These are phyloP conservation scores for Limanda limanda DNA, from an alignment of 2,113 vertebrate genomes.

Conservation along the genomic window DNA sequence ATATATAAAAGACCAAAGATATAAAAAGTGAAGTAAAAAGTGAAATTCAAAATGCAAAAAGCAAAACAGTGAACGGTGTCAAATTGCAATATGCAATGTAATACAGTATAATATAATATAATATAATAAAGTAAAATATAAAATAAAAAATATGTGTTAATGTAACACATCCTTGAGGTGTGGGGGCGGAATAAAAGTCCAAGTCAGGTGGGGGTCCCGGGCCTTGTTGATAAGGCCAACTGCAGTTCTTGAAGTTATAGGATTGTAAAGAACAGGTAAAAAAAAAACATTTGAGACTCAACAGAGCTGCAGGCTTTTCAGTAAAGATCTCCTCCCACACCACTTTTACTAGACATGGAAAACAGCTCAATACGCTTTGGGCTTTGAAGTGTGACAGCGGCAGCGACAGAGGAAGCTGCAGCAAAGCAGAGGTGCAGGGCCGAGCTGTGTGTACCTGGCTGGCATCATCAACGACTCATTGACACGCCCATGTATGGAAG, in stretches of 20 bases:
- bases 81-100: too few relatives aligned
- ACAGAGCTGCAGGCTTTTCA: slow-evolving; percentile 55
- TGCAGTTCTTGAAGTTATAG: slow-evolving; percentile 52
- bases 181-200: too few relatives aligned
- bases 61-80: too few relatives aligned
- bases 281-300: slow-evolving; percentile 53
- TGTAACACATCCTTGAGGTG: too few relatives aligned
- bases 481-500: slow-evolving; percentile 37
- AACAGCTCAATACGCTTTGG: slow-evolving; percentile 60
- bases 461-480: slow-evolving; percentile 59
- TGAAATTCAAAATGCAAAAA: too few relatives aligned
- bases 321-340: slow-evolving; percentile 65
- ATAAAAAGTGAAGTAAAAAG: too few relatives aligned
- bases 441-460: slow-evolving; percentile 42
- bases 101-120: too few relatives aligned
- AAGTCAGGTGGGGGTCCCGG: too few relatives aligned
- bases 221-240: too few relatives aligned
- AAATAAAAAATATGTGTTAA: too few relatives aligned
- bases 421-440: slow-evolving; percentile 49
- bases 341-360: slow-evolving; percentile 61
- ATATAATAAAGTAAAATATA: too few relatives aligned
- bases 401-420: slow-evolving; percentile 57
- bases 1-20: too few relatives aligned
- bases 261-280: slow-evolving; percentile 58
- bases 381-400: slow-evolving; percentile 70